Base-by-base conservation (phyloP, 2,113 vertebrate species). In the Gymnocephalus cernua region DNA sequence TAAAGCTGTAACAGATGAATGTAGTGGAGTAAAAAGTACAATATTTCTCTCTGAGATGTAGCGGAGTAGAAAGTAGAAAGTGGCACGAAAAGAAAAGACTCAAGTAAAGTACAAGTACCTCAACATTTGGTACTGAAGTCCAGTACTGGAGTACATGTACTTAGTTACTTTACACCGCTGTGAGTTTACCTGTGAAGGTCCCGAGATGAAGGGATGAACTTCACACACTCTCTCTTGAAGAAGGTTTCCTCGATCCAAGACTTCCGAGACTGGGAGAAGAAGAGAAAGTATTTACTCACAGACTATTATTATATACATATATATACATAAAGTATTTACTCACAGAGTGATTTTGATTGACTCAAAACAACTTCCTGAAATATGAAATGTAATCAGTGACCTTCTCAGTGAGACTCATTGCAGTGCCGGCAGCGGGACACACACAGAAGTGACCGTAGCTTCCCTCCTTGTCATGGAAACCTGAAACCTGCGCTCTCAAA, bases 181-280 rank as follows among this genome's bases (percentile, higher is more conserved):
- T 6, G 32, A 32, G 32, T 0, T 32, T 10, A 38, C 93, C 93
- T 92, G 88, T 94, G 93, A 1, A 94, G 90, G 85, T 97, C 96
- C 89, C 95, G 96, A 44, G 97, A 96, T 72, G 89, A 95, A 44
- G 96, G 95, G 83, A 99, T 95, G 74, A 98, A 95, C 89, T 95
- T 96, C 70, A 93, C 93, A 93, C 98, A 99, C 85, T 99, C 98
- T 93, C 98, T 96, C 93, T 96, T 99, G 90, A 77, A 93, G 90
- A 99, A 97, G 56, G 93, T 95, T n/a, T 92, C 96, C 94, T 98
- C 97, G 0, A 98, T 98, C 98, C 98, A 99, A 75, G 95, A 95
- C 90, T 93, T 97, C 47, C 96, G 90, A 16, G 93, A 90, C 96
- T 99, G 86, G 82, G 96, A 87, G 86, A 69, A 94, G 7, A 82